Evolutionary conservation across 2,113 vertebrate genomes (phyloP).

Genomic region (Notarius quadriscutis): DNA sequence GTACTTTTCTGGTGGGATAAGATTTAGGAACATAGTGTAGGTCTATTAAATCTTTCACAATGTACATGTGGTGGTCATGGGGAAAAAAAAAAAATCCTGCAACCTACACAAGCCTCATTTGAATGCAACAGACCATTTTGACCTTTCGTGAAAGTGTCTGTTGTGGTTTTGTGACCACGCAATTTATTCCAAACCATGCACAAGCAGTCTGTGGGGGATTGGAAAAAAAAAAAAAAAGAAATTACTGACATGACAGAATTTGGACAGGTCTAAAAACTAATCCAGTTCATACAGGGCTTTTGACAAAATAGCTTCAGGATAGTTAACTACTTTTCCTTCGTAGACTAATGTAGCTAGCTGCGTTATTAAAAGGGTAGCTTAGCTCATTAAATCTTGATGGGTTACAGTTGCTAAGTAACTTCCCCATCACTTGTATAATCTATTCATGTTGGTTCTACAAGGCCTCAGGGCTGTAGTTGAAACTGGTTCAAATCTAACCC

Average conservation of each 20-base stretch:
- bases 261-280: background rate
- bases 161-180: background rate
- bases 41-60: background rate
- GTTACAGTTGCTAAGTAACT: background rate
- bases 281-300: background rate
- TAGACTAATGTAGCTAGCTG: background rate
- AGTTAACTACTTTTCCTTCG: background rate
- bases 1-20: background rate
- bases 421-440: background rate
- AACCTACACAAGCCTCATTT: background rate
- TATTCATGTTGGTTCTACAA: background rate
- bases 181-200: background rate
- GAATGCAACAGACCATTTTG: background rate
- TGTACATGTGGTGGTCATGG: background rate
- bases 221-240: background rate
- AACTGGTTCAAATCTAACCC: background rate
- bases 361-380: background rate
- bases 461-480: background rate
- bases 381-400: background rate
- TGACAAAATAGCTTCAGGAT: background rate
- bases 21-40: background rate
- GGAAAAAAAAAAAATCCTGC: background rate
- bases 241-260: background rate
- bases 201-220: background rate
- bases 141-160: background rate